phyloP scores from a whole-genome alignment of 2,113 vertebrate genomes.

The Nymphicus hollandicus region DNA sequence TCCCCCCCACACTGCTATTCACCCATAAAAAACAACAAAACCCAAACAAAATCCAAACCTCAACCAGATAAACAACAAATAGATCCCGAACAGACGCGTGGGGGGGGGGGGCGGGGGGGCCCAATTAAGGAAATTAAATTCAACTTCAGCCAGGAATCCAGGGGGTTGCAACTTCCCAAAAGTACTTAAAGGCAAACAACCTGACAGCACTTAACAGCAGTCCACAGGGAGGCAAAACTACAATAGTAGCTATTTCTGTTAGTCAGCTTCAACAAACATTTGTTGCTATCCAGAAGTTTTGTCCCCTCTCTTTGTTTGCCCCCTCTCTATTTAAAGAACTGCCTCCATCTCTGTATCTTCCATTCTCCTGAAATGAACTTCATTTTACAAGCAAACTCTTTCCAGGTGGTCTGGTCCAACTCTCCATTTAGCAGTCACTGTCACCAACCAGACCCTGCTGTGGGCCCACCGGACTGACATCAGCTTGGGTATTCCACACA shows the following conservation, averaged over 20 bases:
- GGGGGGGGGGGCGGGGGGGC: too few relatives aligned
- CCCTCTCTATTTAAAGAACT: neutral
- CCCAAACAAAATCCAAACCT: too few relatives aligned
- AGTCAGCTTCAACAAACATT: neutral
- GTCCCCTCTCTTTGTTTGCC: neutral
- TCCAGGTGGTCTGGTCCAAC: neutral
- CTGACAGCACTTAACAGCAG: neutral
- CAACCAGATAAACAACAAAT: too few relatives aligned
- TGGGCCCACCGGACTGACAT: too few relatives aligned
- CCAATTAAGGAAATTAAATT: neutral
- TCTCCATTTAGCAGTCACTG: neutral
- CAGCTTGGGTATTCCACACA: too few relatives aligned
- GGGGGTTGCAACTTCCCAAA: neutral
- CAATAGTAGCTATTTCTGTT: neutral
- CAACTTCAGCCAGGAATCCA: neutral
- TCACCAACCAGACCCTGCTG: rapidly evolving
- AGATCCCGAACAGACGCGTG: too few relatives aligned
- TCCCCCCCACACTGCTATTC: too few relatives aligned
- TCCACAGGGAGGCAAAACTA: neutral
- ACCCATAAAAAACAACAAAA: too few relatives aligned
- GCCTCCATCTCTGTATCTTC: neutral
- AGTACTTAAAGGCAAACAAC: neutral
- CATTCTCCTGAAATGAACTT: neutral
- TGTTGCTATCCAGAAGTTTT: neutral
- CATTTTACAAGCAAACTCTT: neutral